These are phyloP conservation scores for Amphiduros pacificus DNA, from an alignment of 2,888 invertebrate species.

Conservation along the genomic window DNA sequence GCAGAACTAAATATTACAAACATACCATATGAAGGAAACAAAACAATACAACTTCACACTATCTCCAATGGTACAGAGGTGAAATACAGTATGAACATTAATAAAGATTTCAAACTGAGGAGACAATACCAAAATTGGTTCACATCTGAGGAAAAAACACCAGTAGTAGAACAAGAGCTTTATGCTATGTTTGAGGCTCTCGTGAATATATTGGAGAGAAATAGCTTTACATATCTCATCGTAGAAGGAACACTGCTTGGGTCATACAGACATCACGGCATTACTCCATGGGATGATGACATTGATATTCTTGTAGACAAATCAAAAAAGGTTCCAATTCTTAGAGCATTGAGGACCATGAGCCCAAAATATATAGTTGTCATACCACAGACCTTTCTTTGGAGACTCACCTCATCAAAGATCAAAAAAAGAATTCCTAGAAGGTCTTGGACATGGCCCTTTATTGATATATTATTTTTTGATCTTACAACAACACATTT, in stretches of 20 bases:
- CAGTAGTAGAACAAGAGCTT: too few species aligned
- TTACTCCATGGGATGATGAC: conserved; percentile 8
- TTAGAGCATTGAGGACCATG: neutral
- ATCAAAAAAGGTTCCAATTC: neutral
- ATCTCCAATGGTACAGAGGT: too few species aligned
- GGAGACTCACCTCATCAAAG: neutral
- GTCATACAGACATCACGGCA: conserved; percentile 1
- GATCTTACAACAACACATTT: neutral
- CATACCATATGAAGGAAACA: too few species aligned
- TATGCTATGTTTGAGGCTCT: neutral
- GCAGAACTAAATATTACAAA: too few species aligned
- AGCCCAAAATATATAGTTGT: neutral
- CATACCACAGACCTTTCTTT: neutral
- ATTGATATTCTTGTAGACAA: neutral
- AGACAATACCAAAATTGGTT: too few species aligned
- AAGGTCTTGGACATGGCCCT: neutral
- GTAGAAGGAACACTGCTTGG: neutral
- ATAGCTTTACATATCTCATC: neutral
- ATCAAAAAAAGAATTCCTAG: neutral
- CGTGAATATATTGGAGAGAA: neutral
- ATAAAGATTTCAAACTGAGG: too few species aligned
- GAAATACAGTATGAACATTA: too few species aligned
- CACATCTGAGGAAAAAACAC: too few species aligned
- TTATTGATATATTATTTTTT: neutral
- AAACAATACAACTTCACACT: too few species aligned